Evolutionary conservation across 1,140 invertebrate species (phyloP), one percentile per base, ranked within the genome.

Genomic region (Eumaeus atala): DNA sequence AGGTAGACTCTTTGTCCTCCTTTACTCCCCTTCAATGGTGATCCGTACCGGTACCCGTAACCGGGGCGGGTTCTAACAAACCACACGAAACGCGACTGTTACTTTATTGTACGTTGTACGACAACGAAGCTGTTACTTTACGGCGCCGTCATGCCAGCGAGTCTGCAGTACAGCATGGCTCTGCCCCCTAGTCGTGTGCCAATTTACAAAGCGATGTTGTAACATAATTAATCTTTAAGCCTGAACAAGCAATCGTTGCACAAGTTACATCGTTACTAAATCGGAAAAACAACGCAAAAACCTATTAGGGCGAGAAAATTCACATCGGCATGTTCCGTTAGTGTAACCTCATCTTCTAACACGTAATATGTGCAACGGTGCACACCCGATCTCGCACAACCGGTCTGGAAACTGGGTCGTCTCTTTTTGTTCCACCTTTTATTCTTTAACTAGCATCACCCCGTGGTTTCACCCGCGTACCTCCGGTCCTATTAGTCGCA

Each of bases 391-490:
- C 80, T 82, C 73, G 74, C 67, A 72, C 76, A 77, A 85, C 86
- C 84, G 84, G 84, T 88, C 79, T 70, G 60, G 73, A 84, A 88
- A 80, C 74, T 88, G 65, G 87, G 87, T 80, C 85, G 86, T 87
- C 83, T 87, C 85, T 88, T 88, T 88, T 88, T 88, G 85, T 87
- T 88, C 73, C 76, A 82, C 74, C 73, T 78, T 74, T 70, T 79
- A 82, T 86, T 81, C 84, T 77, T 80, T 86, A 87, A 87, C 84
- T 81, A 86, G n/a, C n/a, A n/a, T n/a, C n/a, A n/a, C n/a, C n/a
- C n/a, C n/a, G n/a, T n/a, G n/a, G n/a, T n/a, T n/a, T n/a, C n/a
- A n/a, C n/a, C n/a, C n/a, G n/a, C n/a, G n/a, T n/a, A n/a, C n/a
- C n/a, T n/a, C n/a, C n/a, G n/a, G n/a, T n/a, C n/a, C n/a, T n/a